Evolutionary conservation across 1,140 invertebrate species (phyloP).

Genomic region (Camponotus pennsylvanicus): DNA sequence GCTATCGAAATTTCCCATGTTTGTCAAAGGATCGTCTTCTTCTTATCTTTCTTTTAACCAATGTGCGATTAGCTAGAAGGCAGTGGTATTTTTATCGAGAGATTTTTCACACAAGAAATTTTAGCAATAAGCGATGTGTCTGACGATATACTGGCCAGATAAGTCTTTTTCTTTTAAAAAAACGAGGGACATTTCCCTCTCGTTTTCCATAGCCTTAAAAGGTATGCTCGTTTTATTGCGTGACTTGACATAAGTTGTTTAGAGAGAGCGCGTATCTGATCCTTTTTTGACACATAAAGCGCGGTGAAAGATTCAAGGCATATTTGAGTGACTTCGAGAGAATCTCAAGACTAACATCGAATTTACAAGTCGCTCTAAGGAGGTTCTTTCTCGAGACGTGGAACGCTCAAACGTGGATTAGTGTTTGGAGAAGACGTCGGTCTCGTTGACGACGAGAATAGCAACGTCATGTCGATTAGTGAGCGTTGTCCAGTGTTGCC

Average conservation of each 20-base stretch:
- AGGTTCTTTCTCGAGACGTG: constrained; percentile 31
- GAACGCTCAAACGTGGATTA: constrained; percentile 34
- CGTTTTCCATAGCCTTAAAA: not conserved
- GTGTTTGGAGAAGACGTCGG: constrained; percentile 47
- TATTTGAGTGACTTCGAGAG: not conserved
- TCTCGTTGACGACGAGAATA: constrained; percentile 59
- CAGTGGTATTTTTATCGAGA: not conserved
- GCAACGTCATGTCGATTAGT: constrained; percentile 78
- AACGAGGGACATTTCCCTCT: not conserved
- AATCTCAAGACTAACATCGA: not conserved
- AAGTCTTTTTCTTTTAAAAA: not conserved
- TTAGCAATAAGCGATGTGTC: not conserved
- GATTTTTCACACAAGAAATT: not conserved
- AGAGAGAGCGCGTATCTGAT: not conserved
- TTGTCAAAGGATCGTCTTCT: not conserved
- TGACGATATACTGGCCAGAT: not conserved
- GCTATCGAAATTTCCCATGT: not conserved
- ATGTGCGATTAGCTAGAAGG: not conserved
- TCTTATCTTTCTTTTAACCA: not conserved
- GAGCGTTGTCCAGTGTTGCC: constrained; percentile 83
- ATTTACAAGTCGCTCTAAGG: not conserved
- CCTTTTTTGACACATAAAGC: not conserved
- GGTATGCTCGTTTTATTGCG: constrained; percentile 14
- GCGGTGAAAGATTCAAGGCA: not conserved
- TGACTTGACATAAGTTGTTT: constrained; percentile 22